Base-by-base conservation (phyloP, 2,113 vertebrate genomes). In the Muscicapa adusta region DNA sequence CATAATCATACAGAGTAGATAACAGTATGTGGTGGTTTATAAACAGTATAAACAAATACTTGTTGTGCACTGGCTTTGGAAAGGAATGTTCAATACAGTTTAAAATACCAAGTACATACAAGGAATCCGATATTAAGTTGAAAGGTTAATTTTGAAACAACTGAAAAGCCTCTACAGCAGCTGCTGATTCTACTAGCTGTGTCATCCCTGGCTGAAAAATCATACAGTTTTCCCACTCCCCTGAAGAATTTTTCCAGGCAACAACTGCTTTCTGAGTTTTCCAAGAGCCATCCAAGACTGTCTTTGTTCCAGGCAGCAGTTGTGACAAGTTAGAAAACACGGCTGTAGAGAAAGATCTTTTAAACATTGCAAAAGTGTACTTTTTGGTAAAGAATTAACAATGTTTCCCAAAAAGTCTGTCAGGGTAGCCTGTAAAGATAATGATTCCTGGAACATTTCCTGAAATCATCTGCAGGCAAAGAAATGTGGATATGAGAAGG, bases 281-380 rank as follows among this genome's bases (percentile, higher is more conserved):
- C 31, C 54, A 36, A 70, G 31, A 60, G 31, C 36, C 34, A 42
- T 60, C 0, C 0, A 20, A 60, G 23, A 70, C 14, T 48, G 17
- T 38, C n/a, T 40, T 50, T 42, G 24, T 14, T 58, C 34, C 34
- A 50, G 34, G 34, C 34, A 50, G 24, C 14, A 7, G 12, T 14
- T 60, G 12, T 50, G 43, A 40, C 2, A 10, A n/a, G 14, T 28
- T 28, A 40, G 53, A 68, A 68, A 58, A 68, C 0, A 1, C 0
- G 0, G 34, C 54, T 42, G 25, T 28, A 24, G 18, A 58, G 53
- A 28, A 60, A 60, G 43, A 24, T 60, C 18, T 42, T 70, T 50
- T 34, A 51, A 70, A 51, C 24, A 29, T 19, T 24, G 34, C 15
- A 70, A 29, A 58, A 60, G 11, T 42, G 40, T 29, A 23, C 14